phyloP scores from a whole-genome alignment of 2,797 vertebrate species.

The Podargus strigoides region DNA sequence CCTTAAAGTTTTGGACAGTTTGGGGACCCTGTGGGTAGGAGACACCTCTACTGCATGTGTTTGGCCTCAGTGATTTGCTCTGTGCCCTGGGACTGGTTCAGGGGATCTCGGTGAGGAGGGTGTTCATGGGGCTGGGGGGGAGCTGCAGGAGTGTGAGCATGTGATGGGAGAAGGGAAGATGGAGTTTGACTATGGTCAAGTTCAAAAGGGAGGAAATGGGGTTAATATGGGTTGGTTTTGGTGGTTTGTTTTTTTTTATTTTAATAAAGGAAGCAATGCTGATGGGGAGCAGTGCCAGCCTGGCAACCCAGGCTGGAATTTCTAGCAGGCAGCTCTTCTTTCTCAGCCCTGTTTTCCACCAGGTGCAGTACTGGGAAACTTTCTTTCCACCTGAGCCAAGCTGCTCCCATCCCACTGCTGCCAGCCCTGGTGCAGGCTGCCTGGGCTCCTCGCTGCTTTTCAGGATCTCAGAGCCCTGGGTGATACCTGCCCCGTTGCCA shows the following conservation, averaged over 20 bases:
- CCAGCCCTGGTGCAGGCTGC: background rate
- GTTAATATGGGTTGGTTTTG: background rate
- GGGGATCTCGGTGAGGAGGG: background rate
- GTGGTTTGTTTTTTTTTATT: too few relatives aligned
- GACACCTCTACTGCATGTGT: accelerated
- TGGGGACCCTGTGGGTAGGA: background rate
- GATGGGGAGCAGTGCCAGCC: background rate
- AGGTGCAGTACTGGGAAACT: background rate
- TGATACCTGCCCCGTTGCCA: accelerated
- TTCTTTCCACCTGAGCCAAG: background rate
- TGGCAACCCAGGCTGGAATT: background rate
- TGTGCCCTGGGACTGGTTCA: background rate
- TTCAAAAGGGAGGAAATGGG: background rate
- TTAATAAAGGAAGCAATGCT: background rate
- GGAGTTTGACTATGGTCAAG: background rate
- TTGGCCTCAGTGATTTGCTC: background rate
- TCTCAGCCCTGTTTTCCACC: background rate
- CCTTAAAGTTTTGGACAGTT: background rate
- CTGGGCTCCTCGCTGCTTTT: background rate
- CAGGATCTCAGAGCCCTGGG: background rate
- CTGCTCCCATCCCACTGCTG: background rate
- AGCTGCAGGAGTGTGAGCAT: background rate
- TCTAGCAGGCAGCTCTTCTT: background rate
- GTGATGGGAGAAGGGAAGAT: background rate
- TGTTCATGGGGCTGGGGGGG: accelerated